Conservation (phyloP, 2,113 vertebrate species). For the Talpa occidentalis region DNA sequence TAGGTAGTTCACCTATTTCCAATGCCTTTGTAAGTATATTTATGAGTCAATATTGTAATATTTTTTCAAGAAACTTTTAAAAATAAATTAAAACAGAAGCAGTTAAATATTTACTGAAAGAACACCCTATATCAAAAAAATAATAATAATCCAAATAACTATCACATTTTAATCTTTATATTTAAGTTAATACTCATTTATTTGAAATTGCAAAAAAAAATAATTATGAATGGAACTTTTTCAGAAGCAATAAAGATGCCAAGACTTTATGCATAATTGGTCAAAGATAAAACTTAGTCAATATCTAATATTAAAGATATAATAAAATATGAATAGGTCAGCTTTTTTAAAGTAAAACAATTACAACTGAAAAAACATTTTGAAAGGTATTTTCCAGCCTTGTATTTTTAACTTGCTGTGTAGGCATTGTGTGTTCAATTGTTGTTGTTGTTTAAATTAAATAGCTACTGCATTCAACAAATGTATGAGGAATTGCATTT, state of each 20-base stretch:
- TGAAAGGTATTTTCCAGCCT: slow-evolving; percentile 40
- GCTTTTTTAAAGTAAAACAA: slow-evolving; percentile 37
- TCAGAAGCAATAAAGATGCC: background rate
- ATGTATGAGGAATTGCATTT: background rate
- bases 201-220: background rate
- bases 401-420: slow-evolving; percentile 48
- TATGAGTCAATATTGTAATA: background rate
- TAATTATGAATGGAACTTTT: background rate
- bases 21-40: background rate
- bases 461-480: slow-evolving; percentile 2
- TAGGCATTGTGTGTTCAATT: slow-evolving; percentile 32
- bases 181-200: background rate
- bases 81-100: background rate
- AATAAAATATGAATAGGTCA: slow-evolving; percentile 18
- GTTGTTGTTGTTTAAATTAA: background rate
- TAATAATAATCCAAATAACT: background rate
- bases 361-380: background rate
- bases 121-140: background rate
- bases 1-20: background rate
- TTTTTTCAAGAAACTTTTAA: background rate
- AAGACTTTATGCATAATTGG: background rate
- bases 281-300: background rate
- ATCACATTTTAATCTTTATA: background rate
- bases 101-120: background rate
- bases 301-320: background rate